Evolutionary conservation across 2,113 vertebrate genomes (phyloP).

Genomic region (Corythoichthys haematopterus): DNA sequence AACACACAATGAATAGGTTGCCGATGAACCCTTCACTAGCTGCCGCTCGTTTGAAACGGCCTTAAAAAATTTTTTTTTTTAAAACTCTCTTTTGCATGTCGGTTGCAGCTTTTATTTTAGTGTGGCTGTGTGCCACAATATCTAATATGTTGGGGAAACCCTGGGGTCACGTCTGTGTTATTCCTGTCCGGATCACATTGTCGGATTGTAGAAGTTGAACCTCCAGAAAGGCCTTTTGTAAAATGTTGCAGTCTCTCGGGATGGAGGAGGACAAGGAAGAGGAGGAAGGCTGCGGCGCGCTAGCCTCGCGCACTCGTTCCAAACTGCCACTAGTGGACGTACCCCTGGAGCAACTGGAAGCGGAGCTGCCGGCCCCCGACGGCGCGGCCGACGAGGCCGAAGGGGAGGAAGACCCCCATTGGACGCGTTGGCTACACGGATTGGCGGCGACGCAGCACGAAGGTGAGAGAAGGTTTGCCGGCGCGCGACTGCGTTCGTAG

Average conservation of each 20-base stretch:
- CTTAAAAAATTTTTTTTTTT: too few relatives aligned
- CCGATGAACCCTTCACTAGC: too few relatives aligned
- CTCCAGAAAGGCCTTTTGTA: too few relatives aligned
- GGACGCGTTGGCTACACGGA: constrained; percentile 87
- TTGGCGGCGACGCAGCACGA: constrained; percentile 83
- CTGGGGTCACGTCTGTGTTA: too few relatives aligned
- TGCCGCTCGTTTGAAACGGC: too few relatives aligned
- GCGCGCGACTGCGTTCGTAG: not conserved
- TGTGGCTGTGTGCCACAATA: too few relatives aligned
- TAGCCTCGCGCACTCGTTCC: constrained; percentile 87
- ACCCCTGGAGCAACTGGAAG: constrained; percentile 87
- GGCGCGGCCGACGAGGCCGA: constrained; percentile 84
- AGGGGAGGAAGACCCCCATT: constrained; percentile 79
- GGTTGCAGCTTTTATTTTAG: too few relatives aligned
- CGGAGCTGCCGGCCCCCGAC: constrained; percentile 85
- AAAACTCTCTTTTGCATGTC: too few relatives aligned
- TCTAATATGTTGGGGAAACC: too few relatives aligned
- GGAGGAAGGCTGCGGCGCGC: constrained; percentile 66
- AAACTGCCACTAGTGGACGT: constrained; percentile 84
- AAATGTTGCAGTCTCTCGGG: constrained; percentile 36
- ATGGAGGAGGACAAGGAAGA: constrained; percentile 15
- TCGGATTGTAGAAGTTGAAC: too few relatives aligned
- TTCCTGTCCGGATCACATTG: too few relatives aligned
- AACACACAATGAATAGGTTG: too few relatives aligned
- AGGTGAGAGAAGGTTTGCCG: constrained; percentile 62